Base-by-base conservation (phyloP, 2,888 invertebrate genomes). In the Volucella inflata region DNA sequence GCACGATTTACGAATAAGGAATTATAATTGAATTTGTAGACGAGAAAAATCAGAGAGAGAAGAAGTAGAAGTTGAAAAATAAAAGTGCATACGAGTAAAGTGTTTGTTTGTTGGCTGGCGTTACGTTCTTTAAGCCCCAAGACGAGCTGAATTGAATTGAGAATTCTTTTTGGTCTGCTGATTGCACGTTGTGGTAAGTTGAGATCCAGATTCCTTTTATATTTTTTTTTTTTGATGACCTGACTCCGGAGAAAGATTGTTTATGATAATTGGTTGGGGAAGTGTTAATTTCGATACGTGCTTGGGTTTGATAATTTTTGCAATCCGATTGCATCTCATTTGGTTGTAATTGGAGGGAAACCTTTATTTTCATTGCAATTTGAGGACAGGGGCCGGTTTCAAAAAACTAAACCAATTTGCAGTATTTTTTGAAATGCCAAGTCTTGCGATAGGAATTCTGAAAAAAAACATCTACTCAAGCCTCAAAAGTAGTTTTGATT, bases 1-100 rank as follows among this genome's bases (percentile, higher is more conserved):
- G 79, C 75, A 79, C 78, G 83, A 78, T 75, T 75, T 84, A 84
- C 74, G 65, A 71, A 79, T 71, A 80, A 79, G 64, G 79, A 84
- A 79, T 84, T 67, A 46, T 76, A 85, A 76, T 85, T 80, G 80
- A 85, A 85, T 85, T 80, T 30, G 67, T 44, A 68, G 68, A 77
- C 46, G 60, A 64, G 14, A 60, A 60, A 30, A 78, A 57, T 36
- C 68, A 46, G 50, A 51, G 17, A 72, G 57, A 21, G 48, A 38
- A 62, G 44, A 36, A 17, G 16, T 38, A 38, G 48, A 42, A 17
- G 16, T 38, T 36, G 10, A 36, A 36, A 38, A 59, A 59, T 21
- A 11, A 40, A 42, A 30, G 60, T 12, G 16, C 17, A 38, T 30
- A 30, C 30, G 30, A 30, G 30, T 6, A 30, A 6, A 36, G 70